A percentile compares a stretch with the other conserved stretches of the same genome.
Evolutionary conservation across 2,113 vertebrate genomes (phyloP).

Genomic region (Illadopsis cleaveri): DNA sequence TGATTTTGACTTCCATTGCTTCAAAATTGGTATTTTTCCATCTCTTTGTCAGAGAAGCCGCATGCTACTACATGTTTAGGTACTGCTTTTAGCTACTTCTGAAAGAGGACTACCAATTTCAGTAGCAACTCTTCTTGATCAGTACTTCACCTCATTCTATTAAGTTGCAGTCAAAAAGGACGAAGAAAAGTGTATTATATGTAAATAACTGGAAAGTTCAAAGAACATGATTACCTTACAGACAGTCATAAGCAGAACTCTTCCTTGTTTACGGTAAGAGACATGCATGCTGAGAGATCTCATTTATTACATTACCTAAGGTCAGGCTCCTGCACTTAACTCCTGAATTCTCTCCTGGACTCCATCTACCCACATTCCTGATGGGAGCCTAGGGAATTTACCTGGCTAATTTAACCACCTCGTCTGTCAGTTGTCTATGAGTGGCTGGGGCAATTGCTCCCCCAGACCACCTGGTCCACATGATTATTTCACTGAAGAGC

Average conservation of each 20-base stretch:
- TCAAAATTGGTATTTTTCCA: not conserved
- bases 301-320: not conserved
- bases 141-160: not conserved
- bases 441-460: not conserved
- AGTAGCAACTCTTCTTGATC: not conserved
- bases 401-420: not conserved
- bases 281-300: not conserved
- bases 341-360: not conserved
- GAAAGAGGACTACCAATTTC: not conserved
- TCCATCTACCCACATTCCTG: not conserved
- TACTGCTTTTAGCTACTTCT: not conserved
- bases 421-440: not conserved
- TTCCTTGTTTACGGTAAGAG: not conserved
- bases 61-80: not conserved
- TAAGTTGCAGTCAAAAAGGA: not conserved
- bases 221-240: not conserved
- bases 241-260: not conserved
- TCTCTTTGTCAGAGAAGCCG: not conserved
- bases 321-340: not conserved
- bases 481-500: not conserved
- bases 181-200: not conserved
- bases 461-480: not conserved
- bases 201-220: not conserved
- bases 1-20: not conserved
- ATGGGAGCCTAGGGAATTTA: not conserved